phyloP scores from a whole-genome alignment of 2,797 vertebrate species.

The Distichodus sexfasciatus region DNA sequence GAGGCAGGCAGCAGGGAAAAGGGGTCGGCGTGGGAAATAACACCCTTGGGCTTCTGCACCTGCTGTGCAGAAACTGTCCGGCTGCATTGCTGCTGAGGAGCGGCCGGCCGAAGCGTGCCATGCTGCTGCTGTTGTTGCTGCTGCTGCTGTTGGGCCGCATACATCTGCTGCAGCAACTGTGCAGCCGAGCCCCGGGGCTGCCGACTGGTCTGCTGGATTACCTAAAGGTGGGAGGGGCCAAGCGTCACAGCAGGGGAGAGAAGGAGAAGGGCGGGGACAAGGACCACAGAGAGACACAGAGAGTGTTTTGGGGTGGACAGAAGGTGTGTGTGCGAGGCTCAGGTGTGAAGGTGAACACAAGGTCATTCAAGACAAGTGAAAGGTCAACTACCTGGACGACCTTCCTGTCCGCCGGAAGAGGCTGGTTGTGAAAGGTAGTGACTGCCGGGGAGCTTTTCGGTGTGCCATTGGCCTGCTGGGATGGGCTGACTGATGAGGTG shows the following conservation, averaged over 20 bases:
- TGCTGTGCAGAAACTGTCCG: too few relatives aligned
- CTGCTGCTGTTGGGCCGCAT: constrained; percentile 72
- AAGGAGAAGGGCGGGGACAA: too few relatives aligned
- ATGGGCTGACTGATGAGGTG: constrained; percentile 50
- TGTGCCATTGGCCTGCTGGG: constrained; percentile 68
- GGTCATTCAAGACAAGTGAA: neutral
- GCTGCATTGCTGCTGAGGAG: too few relatives aligned
- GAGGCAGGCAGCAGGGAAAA: neutral
- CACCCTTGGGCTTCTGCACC: constrained; percentile 58
- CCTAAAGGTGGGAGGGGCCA: constrained; percentile 51
- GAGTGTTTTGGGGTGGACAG: constrained; percentile 1
- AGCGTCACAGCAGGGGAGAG: too few relatives aligned
- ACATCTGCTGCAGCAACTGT: constrained; percentile 84
- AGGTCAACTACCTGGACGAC: constrained; percentile 63
- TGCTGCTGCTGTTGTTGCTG: too few relatives aligned
- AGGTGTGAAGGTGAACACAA: neutral
- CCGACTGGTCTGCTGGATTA: too few relatives aligned
- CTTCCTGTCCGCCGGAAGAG: constrained; percentile 67
- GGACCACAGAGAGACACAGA: neutral
- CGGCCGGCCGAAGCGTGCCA: too few relatives aligned
- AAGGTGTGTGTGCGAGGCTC: neutral
- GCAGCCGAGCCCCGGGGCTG: constrained; percentile 78
- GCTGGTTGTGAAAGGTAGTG: constrained; percentile 75
- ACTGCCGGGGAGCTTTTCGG: constrained; percentile 61
- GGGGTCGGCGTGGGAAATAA: neutral